Evolutionary conservation across 2,888 invertebrate genomes (phyloP).

Genomic region (Seira ritae): DNA sequence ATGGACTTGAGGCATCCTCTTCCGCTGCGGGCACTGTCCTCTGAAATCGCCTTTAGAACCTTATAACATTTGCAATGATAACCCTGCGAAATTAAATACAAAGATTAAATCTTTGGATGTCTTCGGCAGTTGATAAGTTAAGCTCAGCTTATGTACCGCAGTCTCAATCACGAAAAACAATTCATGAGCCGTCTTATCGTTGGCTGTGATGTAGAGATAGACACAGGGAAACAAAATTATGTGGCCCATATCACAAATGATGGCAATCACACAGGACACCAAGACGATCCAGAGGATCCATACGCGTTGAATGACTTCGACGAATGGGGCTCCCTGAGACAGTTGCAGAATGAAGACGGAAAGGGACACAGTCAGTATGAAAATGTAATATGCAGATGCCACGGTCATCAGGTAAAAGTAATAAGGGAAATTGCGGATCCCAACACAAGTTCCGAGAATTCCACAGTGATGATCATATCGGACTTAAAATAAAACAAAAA

Average conservation of each 20-base stretch:
- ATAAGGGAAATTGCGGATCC: constrained; percentile 16
- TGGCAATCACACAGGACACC: neutral
- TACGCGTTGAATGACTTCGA: neutral
- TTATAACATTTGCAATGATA: constrained; percentile 24
- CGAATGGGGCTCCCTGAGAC: neutral
- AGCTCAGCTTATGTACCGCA: no score
- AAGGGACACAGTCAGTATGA: neutral
- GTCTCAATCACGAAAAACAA: constrained; percentile 32
- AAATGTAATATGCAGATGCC: neutral
- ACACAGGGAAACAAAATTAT: constrained; percentile 12
- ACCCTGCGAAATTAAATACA: neutral
- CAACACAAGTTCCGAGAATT: constrained; percentile 23
- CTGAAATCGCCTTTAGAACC: constrained; percentile 17
- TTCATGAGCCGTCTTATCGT: constrained; percentile 22
- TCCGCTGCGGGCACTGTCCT: neutral
- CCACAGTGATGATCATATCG: constrained; percentile 33
- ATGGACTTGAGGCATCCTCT: neutral
- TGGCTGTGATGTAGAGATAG: constrained; percentile 19
- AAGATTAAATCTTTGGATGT: neutral
- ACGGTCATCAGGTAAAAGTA: constrained; percentile 16
- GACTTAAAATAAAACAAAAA: neutral
- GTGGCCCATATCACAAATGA: constrained; percentile 7
- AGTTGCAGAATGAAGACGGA: neutral
- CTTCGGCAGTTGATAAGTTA: no score
- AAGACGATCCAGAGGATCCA: neutral